Conservation (phyloP, 2,113 vertebrate species). For the Narcine bancroftii region DNA sequence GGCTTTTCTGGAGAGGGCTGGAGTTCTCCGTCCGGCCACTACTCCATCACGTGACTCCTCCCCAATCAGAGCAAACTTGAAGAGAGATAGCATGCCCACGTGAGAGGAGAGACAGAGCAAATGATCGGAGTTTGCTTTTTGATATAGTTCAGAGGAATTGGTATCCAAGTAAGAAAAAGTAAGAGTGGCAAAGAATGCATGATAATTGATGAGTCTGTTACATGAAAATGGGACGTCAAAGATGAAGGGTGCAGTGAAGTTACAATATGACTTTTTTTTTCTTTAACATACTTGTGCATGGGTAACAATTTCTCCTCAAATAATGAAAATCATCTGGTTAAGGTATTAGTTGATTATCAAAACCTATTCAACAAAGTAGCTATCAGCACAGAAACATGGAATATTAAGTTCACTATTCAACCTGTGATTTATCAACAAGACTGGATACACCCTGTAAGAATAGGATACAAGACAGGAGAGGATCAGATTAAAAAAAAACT, state of each 20-base stretch:
- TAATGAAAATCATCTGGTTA: background rate
- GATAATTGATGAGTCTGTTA: background rate
- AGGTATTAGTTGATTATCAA: background rate
- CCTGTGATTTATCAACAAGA: background rate
- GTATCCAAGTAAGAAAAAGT: background rate
- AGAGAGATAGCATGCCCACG: background rate
- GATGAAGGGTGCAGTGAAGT: background rate
- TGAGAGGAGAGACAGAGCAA: background rate
- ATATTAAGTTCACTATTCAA: background rate
- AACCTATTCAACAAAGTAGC: background rate
- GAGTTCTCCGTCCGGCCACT: no score
- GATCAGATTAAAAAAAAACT: background rate
- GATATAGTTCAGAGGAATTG: background rate
- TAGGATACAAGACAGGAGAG: background rate
- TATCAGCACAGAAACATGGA: background rate
- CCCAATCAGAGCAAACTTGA: background rate
- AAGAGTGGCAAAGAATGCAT: background rate
- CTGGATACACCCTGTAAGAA: background rate
- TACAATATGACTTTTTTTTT: background rate
- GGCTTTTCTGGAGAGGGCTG: no score
- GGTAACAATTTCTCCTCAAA: background rate
- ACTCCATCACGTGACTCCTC: background rate
- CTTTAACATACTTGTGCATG: background rate
- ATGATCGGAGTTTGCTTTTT: background rate
- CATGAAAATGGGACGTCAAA: background rate